Evolutionary conservation across 1,140 invertebrate species (phyloP).

Genomic region (Drosophila willistoni): DNA sequence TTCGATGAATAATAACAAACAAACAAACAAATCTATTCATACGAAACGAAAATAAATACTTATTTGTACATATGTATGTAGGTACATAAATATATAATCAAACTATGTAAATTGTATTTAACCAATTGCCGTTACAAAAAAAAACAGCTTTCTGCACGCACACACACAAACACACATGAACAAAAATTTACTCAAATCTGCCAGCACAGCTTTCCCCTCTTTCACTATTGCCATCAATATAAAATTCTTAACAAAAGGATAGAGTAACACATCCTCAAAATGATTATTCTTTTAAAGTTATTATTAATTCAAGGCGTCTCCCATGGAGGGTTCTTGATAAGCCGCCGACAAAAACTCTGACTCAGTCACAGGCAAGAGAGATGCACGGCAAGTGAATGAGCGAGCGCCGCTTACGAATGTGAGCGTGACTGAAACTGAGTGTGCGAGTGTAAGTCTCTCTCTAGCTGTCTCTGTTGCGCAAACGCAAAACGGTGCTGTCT

Average conservation of each 20-base stretch:
- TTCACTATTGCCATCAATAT: neutral
- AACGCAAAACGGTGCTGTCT: slow-evolving; percentile 48
- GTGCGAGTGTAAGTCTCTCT: slow-evolving; percentile 32
- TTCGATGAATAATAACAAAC: slow-evolving; percentile 57
- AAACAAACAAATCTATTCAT: slow-evolving; percentile 33
- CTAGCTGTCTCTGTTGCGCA: slow-evolving; percentile 69
- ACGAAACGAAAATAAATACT: too few species aligned
- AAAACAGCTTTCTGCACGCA: neutral
- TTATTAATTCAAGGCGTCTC: slow-evolving; percentile 3
- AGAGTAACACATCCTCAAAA: neutral
- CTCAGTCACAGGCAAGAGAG: slow-evolving; percentile 33
- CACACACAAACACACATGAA: slow-evolving; percentile 1
- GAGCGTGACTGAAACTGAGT: slow-evolving; percentile 5
- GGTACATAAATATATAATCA: slow-evolving; percentile 36
- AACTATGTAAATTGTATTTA: slow-evolving; percentile 6
- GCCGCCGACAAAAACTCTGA: slow-evolving; percentile 5
- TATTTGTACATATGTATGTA: slow-evolving; percentile 32
- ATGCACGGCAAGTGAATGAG: slow-evolving; percentile 41
- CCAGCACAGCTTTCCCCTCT: neutral
- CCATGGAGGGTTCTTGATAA: neutral
- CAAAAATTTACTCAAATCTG: neutral
- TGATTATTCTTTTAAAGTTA: neutral
- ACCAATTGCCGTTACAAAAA: neutral
- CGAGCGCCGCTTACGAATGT: slow-evolving; percentile 45
- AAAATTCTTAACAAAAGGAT: neutral